Evolutionary conservation across 2,113 vertebrate species (phyloP), one percentile per base, ranked within the genome.

Genomic region (Apus apus): DNA sequence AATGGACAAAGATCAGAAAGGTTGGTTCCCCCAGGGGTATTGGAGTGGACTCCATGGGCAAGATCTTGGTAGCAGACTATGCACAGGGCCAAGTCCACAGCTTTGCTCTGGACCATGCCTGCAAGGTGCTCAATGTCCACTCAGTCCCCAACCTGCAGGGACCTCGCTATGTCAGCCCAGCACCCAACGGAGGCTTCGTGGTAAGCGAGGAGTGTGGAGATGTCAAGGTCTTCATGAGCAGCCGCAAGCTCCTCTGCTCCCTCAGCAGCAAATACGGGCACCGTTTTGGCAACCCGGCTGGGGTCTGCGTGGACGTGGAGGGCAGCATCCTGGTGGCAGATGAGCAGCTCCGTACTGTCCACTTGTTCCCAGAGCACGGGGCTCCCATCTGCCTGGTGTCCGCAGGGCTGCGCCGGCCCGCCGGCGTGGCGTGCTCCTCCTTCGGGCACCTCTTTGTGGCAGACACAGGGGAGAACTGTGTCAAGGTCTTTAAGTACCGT

Each of bases 161-260:
- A 8, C 97, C 98, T 48, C 93, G 95, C 32, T 97, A 97, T 0
- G 1, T 98, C 51, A 95, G 97, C 6, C 43, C 51, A 0, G 95
- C 30, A 0, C 95, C 95, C 1, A 43, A 89, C 0, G 96, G 98
- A 8, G 97, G 97, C 14, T 96, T 98, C 8, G 94, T 96, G 22
- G 95, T 97, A 29, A 98, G 96, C 0, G 97, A 98, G 78, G 98
- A 97, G 82, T 98, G 97, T 2, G 89, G 97, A 36, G 97, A 97
- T 0, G 94, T 98, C 66, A 89, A 67, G 60, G 75, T 98, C 34
- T 98, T 98, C 34, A 87, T 13, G 4, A 95, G 93, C 76, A 95
- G 86, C 67, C 12, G 9, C 26, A 90, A 97, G 70, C 46, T 91
- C 51, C 74, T 97, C 64, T 97, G 93, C 34, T 97, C 97, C 26